These are phyloP conservation scores for Cyanoramphus novaezelandiae DNA, from an alignment of 2,113 vertebrate species.

Conservation along the genomic window DNA sequence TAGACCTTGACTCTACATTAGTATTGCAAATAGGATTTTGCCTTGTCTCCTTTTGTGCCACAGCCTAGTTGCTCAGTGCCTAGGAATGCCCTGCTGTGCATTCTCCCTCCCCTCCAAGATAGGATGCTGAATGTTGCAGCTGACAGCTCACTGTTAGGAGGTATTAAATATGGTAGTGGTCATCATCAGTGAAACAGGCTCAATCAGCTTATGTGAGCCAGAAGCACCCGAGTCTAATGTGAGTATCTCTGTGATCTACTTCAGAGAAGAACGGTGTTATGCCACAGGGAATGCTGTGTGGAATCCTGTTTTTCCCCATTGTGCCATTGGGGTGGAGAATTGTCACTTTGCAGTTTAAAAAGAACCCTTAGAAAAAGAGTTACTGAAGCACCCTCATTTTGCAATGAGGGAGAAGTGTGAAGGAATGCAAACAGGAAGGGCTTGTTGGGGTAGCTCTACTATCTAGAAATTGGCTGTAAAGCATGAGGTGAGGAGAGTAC, in stretches of 20 bases:
- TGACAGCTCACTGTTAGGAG: neutral
- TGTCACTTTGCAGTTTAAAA: neutral
- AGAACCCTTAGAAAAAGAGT: neutral
- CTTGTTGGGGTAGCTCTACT: neutral
- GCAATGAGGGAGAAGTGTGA: neutral
- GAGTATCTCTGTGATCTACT: neutral
- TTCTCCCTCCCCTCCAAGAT: neutral
- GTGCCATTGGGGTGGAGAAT: neutral
- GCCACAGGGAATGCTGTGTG: neutral
- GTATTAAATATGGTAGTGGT: neutral
- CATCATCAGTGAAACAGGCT: neutral
- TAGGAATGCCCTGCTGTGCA: slow-evolving; percentile 11
- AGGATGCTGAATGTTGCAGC: neutral
- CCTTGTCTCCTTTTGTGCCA: neutral
- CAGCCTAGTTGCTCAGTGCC: neutral
- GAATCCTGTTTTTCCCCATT: neutral
- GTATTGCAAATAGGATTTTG: slow-evolving; percentile 22
- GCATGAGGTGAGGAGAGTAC: neutral
- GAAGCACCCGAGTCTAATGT: neutral
- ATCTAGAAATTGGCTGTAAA: neutral
- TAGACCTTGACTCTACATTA: neutral
- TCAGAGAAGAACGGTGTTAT: neutral
- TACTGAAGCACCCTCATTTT: neutral
- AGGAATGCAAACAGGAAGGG: neutral
- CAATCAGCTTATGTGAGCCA: neutral